Base-by-base conservation (phyloP, 2,797 vertebrate species). In the Pelobates cultripes region DNA sequence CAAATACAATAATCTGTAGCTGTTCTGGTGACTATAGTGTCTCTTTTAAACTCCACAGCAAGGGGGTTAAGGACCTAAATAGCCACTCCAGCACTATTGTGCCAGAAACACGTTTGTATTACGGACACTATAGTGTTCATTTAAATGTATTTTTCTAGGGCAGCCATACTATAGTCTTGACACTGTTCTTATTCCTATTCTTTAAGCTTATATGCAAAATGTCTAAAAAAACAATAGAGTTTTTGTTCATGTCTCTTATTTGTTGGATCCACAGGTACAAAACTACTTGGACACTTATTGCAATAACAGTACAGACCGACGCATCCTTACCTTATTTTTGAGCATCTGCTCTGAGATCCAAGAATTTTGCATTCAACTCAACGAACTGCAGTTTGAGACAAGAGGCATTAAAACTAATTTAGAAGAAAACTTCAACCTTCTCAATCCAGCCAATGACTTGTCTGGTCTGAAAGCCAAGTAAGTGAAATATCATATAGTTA, bases 211-310 rank as follows among this genome's bases (percentile, higher is more conserved):
- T 28, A 28, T 28, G 28, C 28, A 28, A 28, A 28, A 28, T 28
- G 28, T 28, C 28, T 28, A 28, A 28, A 28, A 28, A 28, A 28
- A 28, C 1, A 28, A 28, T 28, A 28, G 28, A 28, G 28, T 28
- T 28, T 1, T 28, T 28, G 28, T 28, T 28, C 2, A 28, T 28
- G 10, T 57, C 55, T 15, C 45, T 5, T 53, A 15, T 13, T 0
- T 0, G 3, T 28, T 17, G 55, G 0, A 3, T 4, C 75, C 4
- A 4, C 86, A 96, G 94, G 94, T 96, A 2, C 92, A 94, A 80
- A 86, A 51, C 79, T 95, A 95, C 89, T 85, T 80, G 86, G 94
- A 93, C 15, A 90, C 93, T 3, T 74, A 95, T 85, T 95, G 94
- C 45, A 85, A 86, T 87, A 95, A 89, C 7, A 13, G 88, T 78